Evolutionary conservation across 1,140 invertebrate genomes (phyloP), one percentile per base, ranked within the genome.

Genomic region (Drosophila paulistorum): DNA sequence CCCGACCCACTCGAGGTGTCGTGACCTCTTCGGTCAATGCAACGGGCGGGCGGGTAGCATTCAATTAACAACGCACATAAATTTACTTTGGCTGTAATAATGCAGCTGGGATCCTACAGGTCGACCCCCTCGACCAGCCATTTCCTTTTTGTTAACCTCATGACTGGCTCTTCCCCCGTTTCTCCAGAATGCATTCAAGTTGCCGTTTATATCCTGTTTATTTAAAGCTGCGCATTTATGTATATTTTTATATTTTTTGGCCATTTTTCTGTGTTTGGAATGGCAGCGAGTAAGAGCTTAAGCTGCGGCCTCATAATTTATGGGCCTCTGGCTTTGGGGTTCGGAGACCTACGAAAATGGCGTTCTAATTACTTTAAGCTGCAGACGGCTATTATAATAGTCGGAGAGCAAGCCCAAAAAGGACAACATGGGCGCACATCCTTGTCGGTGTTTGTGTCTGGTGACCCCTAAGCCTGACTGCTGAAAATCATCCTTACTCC

Each of bases 361-460:
- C 77, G 65, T 71, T 83, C 83, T 87, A 87, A 87, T 87, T 87
- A 87, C 83, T 87, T 87, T 87, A 89, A 87, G 84, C 79, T 83
- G 35, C 77, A 83, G 79, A 83, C 79, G 65, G 57, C 67, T 79
- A 79, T 86, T 89, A 86, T 82, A 79, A 73, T 65, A 39, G 42
- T 62, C 73, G 64, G 66, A 61, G 68, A 1, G 35, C 33, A 59
- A 68, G 39, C n/a, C 55, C 68, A 26, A 68, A 68, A 64, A 84
- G 73, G 68, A 84, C 63, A 77, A 73, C 72, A 66, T 26, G 45
- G 14, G 37, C 48, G 51, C 51, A 17, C 35, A 39, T 20, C 33
- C 48, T 54, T 54, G 51, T 57, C 39, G 48, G 23, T 23, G 54
- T 35, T 51, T 14, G 37, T 23, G 41, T 63, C 23, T 3, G 2